Evolutionary conservation across 2,888 invertebrate genomes (phyloP).

Genomic region (Campopleginae sp.): DNA sequence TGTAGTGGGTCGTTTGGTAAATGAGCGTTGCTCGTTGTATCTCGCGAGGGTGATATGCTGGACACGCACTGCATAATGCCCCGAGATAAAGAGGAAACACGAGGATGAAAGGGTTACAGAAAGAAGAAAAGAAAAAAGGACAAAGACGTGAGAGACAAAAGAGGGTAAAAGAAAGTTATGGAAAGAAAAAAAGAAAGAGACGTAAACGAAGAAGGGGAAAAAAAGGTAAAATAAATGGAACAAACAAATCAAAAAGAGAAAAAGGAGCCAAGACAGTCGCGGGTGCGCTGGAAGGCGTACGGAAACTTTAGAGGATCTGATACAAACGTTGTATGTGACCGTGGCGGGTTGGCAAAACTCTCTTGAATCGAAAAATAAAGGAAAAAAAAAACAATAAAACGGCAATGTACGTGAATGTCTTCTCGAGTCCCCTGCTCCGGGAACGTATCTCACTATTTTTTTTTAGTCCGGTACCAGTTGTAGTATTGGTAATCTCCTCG

Average conservation of each 20-base stretch:
- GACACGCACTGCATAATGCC: constrained; percentile 72
- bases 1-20: constrained; percentile 63
- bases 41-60: constrained; percentile 67
- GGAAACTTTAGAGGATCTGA: constrained; percentile 70
- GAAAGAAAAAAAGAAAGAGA: constrained; percentile 1
- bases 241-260: constrained; percentile 1
- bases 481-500: constrained; percentile 57
- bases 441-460: constrained; percentile 23
- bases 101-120: neutral
- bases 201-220: neutral
- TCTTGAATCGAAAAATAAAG: constrained; percentile 23
- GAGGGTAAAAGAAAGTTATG: neutral
- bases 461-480: constrained; percentile 42
- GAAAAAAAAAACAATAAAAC: neutral
- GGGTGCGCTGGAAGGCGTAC: constrained; percentile 56
- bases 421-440: constrained; percentile 32
- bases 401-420: constrained; percentile 20
- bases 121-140: neutral
- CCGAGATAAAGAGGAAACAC: constrained; percentile 66
- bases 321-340: constrained; percentile 63
- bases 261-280: constrained; percentile 41
- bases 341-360: constrained; percentile 58
- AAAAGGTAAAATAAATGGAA: neutral
- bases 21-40: constrained; percentile 65
- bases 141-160: neutral